Evolutionary conservation across 2,113 vertebrate species (phyloP).

Genomic region (Bufo bufo): DNA sequence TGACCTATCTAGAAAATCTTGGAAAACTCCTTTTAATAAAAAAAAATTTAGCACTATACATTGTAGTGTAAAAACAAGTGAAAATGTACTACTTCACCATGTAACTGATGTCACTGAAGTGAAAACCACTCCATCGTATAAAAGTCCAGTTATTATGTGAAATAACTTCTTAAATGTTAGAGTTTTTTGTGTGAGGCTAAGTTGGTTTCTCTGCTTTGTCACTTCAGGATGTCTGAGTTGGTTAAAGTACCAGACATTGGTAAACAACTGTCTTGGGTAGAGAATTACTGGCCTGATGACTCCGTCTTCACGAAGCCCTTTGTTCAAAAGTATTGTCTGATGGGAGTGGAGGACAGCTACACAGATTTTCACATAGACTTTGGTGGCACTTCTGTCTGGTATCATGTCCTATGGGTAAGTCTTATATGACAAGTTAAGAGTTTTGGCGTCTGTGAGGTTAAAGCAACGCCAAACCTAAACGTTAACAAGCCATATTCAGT

Average conservation of each 20-base stretch:
- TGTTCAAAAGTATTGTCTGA: constrained; percentile 98
- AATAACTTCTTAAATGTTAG: too few species aligned
- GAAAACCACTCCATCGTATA: too few species aligned
- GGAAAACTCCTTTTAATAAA: too few species aligned
- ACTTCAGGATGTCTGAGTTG: constrained; percentile 88
- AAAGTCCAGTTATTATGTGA: too few species aligned
- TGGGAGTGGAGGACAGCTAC: constrained; percentile 97
- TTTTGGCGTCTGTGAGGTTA: too few species aligned
- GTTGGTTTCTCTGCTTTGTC: background rate
- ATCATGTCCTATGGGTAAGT: constrained; percentile 97
- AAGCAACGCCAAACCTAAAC: too few species aligned
- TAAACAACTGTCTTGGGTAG: constrained; percentile 97
- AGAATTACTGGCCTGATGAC: constrained; percentile 99
- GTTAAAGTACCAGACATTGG: constrained; percentile 96
- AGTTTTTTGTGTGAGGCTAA: background rate
- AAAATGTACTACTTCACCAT: too few species aligned
- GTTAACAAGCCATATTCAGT: too few species aligned
- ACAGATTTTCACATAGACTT: constrained; percentile 99
- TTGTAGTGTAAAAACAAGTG: too few species aligned
- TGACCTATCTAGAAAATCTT: too few species aligned
- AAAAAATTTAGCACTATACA: too few species aligned
- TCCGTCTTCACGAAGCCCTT: constrained; percentile 98
- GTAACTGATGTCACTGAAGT: too few species aligned
- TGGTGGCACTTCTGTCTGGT: constrained; percentile 98
- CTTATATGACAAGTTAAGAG: background rate